Conservation (phyloP, 2,113 vertebrate genomes). For the Thryonomys swinderianus region DNA sequence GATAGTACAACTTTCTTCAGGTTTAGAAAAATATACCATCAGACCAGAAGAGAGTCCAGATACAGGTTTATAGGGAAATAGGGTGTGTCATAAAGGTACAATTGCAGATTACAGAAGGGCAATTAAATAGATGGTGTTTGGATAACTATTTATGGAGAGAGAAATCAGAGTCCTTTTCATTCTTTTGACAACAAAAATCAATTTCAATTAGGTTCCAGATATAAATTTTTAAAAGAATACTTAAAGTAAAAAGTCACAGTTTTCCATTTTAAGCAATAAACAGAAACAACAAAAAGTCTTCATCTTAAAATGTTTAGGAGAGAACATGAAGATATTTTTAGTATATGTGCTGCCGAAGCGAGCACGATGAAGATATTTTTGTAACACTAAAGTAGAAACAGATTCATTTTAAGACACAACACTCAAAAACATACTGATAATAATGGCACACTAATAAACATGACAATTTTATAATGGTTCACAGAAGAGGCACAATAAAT, state of each 20-base stretch:
- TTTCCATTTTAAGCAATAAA: not conserved
- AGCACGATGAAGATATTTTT: not conserved
- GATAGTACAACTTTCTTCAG: not conserved
- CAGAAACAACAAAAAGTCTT: not conserved
- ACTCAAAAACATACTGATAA: not conserved
- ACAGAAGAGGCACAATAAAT: not conserved
- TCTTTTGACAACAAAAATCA: not conserved
- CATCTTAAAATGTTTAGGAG: not conserved
- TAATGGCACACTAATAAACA: not conserved
- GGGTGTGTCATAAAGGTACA: too few relatives aligned
- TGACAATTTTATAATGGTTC: not conserved
- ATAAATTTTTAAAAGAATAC: not conserved
- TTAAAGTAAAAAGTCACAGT: not conserved
- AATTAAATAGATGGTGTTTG: not conserved
- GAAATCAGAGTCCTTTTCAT: not conserved
- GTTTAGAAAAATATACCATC: not conserved
- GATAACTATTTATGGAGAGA: not conserved
- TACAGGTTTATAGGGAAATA: not conserved
- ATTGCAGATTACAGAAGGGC: accelerated
- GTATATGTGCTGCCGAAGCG: too few relatives aligned
- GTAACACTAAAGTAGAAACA: not conserved
- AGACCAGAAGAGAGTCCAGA: not conserved
- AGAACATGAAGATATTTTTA: not conserved
- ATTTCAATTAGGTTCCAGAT: not conserved
- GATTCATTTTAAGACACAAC: not conserved